These are phyloP conservation scores for Coelopa pilipes DNA, from an alignment of 2,888 invertebrate species.

Conservation along the genomic window DNA sequence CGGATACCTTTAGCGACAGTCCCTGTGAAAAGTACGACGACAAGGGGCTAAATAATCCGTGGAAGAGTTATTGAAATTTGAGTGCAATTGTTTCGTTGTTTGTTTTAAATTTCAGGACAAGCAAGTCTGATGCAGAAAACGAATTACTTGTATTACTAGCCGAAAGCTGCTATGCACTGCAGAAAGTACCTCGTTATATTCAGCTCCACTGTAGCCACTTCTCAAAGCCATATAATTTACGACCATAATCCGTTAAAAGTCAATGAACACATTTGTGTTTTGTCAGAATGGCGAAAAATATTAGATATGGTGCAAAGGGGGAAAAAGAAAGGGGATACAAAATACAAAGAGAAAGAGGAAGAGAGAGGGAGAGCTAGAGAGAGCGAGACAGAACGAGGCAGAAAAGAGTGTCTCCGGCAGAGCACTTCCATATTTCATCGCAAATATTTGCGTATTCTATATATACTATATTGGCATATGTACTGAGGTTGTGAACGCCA, in stretches of 20 bases:
- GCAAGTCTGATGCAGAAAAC: too few relatives aligned
- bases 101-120: too few relatives aligned
- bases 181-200: background rate
- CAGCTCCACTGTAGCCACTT: background rate
- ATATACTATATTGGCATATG: background rate
- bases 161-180: too few relatives aligned
- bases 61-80: too few relatives aligned
- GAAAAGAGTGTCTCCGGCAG: background rate
- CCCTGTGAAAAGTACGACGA: too few relatives aligned
- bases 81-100: too few relatives aligned
- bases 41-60: too few relatives aligned
- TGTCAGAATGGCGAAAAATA: background rate
- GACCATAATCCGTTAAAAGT: slow-evolving; percentile 7
- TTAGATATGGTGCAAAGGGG: background rate
- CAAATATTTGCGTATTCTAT: background rate
- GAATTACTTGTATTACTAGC: too few relatives aligned
- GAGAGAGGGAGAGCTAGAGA: background rate
- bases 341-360: background rate
- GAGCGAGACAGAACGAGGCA: background rate
- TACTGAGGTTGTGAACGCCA: background rate
- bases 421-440: slow-evolving; percentile 3
- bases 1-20: too few relatives aligned
- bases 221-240: background rate
- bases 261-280: slow-evolving; percentile 10
- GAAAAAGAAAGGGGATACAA: background rate